A percentile compares a stretch with the other conserved stretches of the same genome.
Evolutionary conservation across 2,113 vertebrate species (phyloP).

Genomic region (Talpa occidentalis): DNA sequence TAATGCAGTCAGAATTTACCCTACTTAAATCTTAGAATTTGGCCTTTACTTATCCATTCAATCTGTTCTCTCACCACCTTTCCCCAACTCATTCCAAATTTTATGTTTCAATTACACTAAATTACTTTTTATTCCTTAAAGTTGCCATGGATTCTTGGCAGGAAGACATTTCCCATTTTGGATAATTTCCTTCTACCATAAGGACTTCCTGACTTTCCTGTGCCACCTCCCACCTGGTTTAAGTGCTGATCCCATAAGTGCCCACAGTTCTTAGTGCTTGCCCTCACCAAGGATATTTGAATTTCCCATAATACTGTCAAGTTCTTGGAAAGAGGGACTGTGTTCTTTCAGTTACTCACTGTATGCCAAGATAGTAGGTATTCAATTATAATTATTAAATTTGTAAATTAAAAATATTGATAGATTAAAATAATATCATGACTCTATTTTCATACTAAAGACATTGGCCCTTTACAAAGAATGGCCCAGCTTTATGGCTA

Average conservation of each 20-base stretch:
- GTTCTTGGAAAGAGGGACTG: background rate
- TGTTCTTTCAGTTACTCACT: background rate
- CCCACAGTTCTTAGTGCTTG: background rate
- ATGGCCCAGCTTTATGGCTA: background rate
- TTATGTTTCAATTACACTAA: background rate
- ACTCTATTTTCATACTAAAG: background rate
- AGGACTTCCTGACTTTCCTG: background rate
- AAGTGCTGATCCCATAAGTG: background rate
- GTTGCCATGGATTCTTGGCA: background rate
- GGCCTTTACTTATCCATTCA: background rate
- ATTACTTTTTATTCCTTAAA: conserved; percentile 40
- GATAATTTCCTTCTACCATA: background rate
- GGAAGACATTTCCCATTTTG: background rate
- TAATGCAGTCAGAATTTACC: background rate
- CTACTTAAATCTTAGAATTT: background rate
- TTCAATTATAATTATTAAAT: conserved; percentile 36
- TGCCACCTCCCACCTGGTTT: background rate
- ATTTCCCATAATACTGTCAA: background rate
- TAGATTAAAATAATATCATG: background rate
- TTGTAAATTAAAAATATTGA: background rate
- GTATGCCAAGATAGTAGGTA: background rate
- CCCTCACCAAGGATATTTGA: background rate
- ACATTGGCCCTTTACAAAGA: background rate
- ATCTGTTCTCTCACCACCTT: background rate
- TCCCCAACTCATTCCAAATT: background rate